Conservation (phyloP, 2,888 invertebrate species). For the Parelbella ahira region DNA sequence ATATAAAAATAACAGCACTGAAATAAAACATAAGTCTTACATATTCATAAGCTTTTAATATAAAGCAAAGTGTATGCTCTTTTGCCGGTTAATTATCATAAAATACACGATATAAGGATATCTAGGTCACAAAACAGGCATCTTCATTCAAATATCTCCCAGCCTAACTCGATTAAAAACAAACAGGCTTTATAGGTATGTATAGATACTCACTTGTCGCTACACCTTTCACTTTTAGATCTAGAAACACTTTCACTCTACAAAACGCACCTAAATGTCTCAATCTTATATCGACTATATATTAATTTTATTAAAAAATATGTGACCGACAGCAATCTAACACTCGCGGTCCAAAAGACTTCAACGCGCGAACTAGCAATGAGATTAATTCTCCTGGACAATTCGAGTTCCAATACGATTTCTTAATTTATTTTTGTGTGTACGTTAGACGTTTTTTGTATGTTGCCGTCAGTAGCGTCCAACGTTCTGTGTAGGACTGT, state of each 20-base stretch:
- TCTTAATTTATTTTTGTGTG: slow-evolving; percentile 35
- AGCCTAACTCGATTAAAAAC: slow-evolving; percentile 42
- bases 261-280: slow-evolving; percentile 30
- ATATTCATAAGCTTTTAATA: too few species aligned
- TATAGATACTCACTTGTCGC: slow-evolving; percentile 44
- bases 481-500: slow-evolving; percentile 51
- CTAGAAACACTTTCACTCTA: slow-evolving; percentile 67
- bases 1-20: too few species aligned
- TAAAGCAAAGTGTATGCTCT: too few species aligned
- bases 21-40: too few species aligned
- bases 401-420: slow-evolving; percentile 27
- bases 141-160: slow-evolving; percentile 42
- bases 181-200: slow-evolving; percentile 46
- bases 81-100: too few species aligned
- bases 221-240: slow-evolving; percentile 70
- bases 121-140: slow-evolving; percentile 42
- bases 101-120: slow-evolving; percentile 23
- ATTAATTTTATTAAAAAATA: slow-evolving; percentile 1
- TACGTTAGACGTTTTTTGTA: slow-evolving; percentile 34
- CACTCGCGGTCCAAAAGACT: slow-evolving; percentile 3
- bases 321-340: not conserved
- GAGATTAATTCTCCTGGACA: too few species aligned
- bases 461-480: slow-evolving; percentile 38
- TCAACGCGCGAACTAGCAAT: slow-evolving; percentile 5
- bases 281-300: slow-evolving; percentile 8